Evolutionary conservation across 2,797 vertebrate species (phyloP).

Genomic region (Babyrousa celebensis): DNA sequence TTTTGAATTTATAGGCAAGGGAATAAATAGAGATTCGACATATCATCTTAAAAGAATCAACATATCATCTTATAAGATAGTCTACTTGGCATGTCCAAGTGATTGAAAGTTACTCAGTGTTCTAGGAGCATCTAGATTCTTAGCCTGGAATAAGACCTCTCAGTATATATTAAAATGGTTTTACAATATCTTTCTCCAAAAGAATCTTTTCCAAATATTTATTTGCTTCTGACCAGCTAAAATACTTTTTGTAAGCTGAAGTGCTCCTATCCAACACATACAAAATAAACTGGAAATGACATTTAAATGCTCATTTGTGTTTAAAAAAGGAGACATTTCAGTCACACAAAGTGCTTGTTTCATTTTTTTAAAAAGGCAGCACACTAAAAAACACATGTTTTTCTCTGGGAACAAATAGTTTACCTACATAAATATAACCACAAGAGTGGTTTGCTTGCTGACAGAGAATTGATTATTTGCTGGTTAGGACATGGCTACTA

Average conservation of each 20-base stretch:
- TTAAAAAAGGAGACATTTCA: neutral
- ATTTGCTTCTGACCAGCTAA: neutral
- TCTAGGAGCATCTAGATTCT: neutral
- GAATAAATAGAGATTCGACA: neutral
- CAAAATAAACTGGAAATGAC: slow-evolving; percentile 33
- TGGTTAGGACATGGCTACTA: neutral
- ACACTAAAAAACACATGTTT: neutral
- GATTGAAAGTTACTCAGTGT: neutral
- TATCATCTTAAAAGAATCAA: neutral
- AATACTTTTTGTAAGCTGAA: neutral
- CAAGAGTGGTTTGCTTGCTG: neutral
- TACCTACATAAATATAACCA: neutral
- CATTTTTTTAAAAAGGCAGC: slow-evolving; percentile 19
- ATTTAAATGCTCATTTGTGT: neutral
- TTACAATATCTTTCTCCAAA: slow-evolving; percentile 57
- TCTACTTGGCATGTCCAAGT: neutral
- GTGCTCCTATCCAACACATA: neutral
- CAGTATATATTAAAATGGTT: neutral
- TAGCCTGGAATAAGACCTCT: neutral
- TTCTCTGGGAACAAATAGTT: slow-evolving; percentile 38
- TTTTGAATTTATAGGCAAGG: neutral
- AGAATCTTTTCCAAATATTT: neutral
- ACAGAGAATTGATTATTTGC: slow-evolving; percentile 8
- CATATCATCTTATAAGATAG: neutral
- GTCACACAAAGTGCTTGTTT: neutral